Percentiles rank a stretch among this genome's conserved stretches.
phyloP scores from a whole-genome alignment of 2,888 invertebrate genomes.

The Plagodis dolabraria region DNA sequence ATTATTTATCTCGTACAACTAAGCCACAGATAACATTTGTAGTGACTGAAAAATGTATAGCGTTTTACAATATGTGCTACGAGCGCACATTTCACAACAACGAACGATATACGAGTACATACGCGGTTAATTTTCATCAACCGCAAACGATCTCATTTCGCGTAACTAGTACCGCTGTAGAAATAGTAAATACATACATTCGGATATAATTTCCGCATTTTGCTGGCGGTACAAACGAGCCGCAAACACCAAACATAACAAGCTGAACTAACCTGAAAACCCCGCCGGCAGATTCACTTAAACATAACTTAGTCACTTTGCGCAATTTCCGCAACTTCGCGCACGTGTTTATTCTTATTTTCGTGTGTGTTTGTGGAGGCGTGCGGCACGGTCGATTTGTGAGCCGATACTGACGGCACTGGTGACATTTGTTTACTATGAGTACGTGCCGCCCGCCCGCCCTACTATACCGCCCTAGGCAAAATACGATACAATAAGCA shows the following conservation, averaged over 20 bases:
- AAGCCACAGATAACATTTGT: too few relatives aligned
- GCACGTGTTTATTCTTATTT: slow-evolving; percentile 18
- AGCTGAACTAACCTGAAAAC: slow-evolving; percentile 18
- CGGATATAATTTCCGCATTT: slow-evolving; percentile 5
- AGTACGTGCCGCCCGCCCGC: slow-evolving; percentile 29
- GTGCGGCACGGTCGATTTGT: slow-evolving; percentile 41
- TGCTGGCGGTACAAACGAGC: not conserved
- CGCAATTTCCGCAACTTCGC: slow-evolving; percentile 19
- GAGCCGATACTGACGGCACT: slow-evolving; percentile 47
- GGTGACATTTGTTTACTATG: slow-evolving; percentile 43
- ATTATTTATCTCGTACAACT: too few relatives aligned
- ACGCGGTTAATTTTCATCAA: too few relatives aligned
- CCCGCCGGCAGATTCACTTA: slow-evolving; percentile 16
- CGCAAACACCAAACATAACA: not conserved
- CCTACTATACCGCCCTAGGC: slow-evolving; percentile 31
- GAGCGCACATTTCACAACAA: too few relatives aligned
- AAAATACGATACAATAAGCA: slow-evolving; percentile 4
- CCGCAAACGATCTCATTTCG: too few relatives aligned
- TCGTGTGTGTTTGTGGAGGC: slow-evolving; percentile 27
- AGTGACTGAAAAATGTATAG: too few relatives aligned
- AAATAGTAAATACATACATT: not conserved
- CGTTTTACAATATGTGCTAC: too few relatives aligned
- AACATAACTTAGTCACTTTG: slow-evolving; percentile 33
- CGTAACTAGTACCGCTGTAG: too few relatives aligned
- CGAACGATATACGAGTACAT: too few relatives aligned